These are phyloP conservation scores for Leucania comma DNA, from an alignment of 2,888 invertebrate genomes.

Conservation along the genomic window DNA sequence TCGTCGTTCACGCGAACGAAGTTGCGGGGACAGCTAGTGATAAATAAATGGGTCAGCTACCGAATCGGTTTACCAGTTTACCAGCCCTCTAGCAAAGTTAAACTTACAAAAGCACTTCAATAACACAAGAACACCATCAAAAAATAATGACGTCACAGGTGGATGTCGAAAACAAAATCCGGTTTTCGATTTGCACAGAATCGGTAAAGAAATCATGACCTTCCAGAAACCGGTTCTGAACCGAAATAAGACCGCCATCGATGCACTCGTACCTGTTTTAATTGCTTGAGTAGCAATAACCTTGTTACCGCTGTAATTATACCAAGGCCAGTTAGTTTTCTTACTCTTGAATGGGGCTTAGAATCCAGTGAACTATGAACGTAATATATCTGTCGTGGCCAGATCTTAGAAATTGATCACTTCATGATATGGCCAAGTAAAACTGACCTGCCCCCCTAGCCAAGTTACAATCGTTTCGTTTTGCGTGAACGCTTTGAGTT, in stretches of 20 bases:
- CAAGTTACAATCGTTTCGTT: no score
- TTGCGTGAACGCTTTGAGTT: no score
- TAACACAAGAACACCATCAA: neutral
- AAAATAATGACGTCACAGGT: conserved; percentile 11
- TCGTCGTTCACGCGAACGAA: no score
- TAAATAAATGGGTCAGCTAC: no score
- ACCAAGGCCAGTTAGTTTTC: conserved; percentile 37
- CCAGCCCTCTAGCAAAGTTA: neutral
- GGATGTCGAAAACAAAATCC: conserved; percentile 17
- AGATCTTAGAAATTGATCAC: no score
- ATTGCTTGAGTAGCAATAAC: conserved; percentile 63
- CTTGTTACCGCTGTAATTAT: conserved; percentile 64
- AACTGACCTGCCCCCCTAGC: no score
- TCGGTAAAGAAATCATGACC: conserved; percentile 34
- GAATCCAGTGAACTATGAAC: neutral
- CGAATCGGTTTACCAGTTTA: no score
- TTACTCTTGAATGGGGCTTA: conserved; percentile 21
- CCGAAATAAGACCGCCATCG: conserved; percentile 45
- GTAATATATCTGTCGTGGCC: no score
- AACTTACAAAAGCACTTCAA: conserved; percentile 1
- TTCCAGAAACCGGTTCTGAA: conserved; percentile 41
- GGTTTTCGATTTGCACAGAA: conserved; percentile 32
- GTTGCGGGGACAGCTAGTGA: no score
- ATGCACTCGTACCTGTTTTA: conserved; percentile 58
- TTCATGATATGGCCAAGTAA: no score